Evolutionary conservation across 2,888 invertebrate species (phyloP), one percentile per base, ranked within the genome.

Genomic region (Drosophila parthenogenetica): DNA sequence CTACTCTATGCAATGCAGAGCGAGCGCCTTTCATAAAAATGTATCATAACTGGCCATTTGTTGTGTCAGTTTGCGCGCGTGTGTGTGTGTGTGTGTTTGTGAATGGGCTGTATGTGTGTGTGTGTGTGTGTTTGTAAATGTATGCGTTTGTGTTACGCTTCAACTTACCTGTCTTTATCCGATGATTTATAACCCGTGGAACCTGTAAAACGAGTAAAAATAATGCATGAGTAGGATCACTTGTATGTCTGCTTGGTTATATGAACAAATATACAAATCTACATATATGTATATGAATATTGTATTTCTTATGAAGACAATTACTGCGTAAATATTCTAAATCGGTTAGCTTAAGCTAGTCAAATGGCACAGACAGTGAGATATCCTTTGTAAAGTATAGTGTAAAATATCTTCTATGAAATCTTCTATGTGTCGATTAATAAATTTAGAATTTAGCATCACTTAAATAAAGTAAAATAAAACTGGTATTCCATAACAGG

Each of bases 101-200:
- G 22, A 22, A 5, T 22, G 22, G 22, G 5, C 5, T 59, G 46
- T 57, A 53, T 14, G 17, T 17, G 37, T 45, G 35, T 48, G 63
- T 35, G 57, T 61, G 53, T n/a, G 42, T 35, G 43, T 54, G 40
- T 53, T 42, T 68, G 59, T 42, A 5, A n/a, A n/a, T 32, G 40
- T 55, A 37, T 55, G 46, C 68, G 60, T 69, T 68, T 68, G 64
- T 80, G 69, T 68, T 78, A 59, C 74, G 81, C 73, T 69, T 80
- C 76, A 82, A 89, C 95, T 95, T 93, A 96, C 96, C 96, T 96
- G 93, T 96, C 96, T 93, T 96, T 94, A 92, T 96, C 96, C 90
- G 96, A 95, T 92, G 96, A 96, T 93, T 96, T 96, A 93, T 96
- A 96, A 92, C 96, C 96, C 81, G 95, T 95, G 93, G 95, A 95